Base-by-base conservation (phyloP, 2,113 vertebrate species). In the Drymodes brunneopygia region DNA sequence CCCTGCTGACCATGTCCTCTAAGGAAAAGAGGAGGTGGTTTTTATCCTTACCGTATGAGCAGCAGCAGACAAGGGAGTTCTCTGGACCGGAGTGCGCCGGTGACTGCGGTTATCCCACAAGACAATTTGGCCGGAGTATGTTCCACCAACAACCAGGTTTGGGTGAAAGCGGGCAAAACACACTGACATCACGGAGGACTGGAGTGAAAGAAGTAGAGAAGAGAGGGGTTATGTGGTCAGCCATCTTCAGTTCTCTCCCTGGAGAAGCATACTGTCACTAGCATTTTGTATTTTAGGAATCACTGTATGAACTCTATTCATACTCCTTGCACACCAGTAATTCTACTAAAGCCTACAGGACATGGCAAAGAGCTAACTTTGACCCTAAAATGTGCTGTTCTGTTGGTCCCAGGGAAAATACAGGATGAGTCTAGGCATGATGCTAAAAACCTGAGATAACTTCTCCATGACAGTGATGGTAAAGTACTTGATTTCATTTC, bases 81-180 rank as follows among this genome's bases (percentile, higher is more conserved):
- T 98, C 97, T 99, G 99, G 80, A 99, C 99, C 0, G 99, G 99
- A 5, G 99, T 99, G 94, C 99, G 98, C 38, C 99, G 97, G 97
- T 99, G 99, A 58, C 99, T 99, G 92, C 99, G 99, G 93, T 99
- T 99, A 96, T 99, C 99, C 99, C 99, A 99, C 83, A 99, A 95
- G 77, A 99, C 99, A 31, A 99, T 99, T 96, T 99, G 99, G 70
- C 99, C 99, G 1, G 99, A 99, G 96, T 99, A 99, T 1, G 99
- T 99, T 40, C 99, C 99, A 66, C 99, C 99, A 29, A 99, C 99
- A 3, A 99, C 98, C 79, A 99, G 98, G 97, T 99, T 99, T 60
- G 99, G 99, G 96, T 99, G 99, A 97, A 99, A 99, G 90, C 98
- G 99, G 40, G 99, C 99, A 80, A 99, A 99, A 90, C 99, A 99